Base-by-base conservation (phyloP, 2,113 vertebrate species). In the Tupaia tana region DNA sequence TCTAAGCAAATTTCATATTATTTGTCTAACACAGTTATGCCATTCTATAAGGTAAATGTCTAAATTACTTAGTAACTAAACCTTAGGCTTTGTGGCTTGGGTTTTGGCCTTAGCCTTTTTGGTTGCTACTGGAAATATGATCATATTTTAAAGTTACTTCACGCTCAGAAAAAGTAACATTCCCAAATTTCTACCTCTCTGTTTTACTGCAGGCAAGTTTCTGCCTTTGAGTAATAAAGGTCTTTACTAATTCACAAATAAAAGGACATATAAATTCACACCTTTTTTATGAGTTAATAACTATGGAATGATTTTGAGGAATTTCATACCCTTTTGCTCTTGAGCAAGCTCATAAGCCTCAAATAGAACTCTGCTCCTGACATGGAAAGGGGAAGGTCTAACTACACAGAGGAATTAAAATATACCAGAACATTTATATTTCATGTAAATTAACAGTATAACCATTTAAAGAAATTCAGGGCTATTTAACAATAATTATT, bases 31-130 rank as follows among this genome's bases (percentile, higher is more conserved):
- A 19, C 0, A 31, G 19, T 73, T 59, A 71, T 94, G n/a, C 31
- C 52, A 78, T 84, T 67, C 22, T 89, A 71, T n/a, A 80, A 86
- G 61, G 80, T 58, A 94, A 54, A 73, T 56, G 34, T 64, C 90
- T 24, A 91, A 73, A 69, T 75, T 58, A 86, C 94, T 95, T 83
- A 93, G 69, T 91, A 96, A 94, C 13, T 75, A 0, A 94, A 80
- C 7, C 19, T 77, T 70, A 84, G 63, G 14, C 0, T 73, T 88
- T 69, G 15, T 69, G 13, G 9, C 14, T 90, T 91, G 3, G 34
- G 10, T 4, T 90, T 94, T 90, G 56, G 16, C 58, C 25, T 90
- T 67, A 66, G 74, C 0, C 0, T n/a, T 86, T 95, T 64, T 27
- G 34, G 20, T 73, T 89, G n/a, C 16, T 82, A 31, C 13, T 58